These are phyloP conservation scores for Kryptolebias marmoratus DNA, from an alignment of 2,113 vertebrate species.

Conservation along the genomic window DNA sequence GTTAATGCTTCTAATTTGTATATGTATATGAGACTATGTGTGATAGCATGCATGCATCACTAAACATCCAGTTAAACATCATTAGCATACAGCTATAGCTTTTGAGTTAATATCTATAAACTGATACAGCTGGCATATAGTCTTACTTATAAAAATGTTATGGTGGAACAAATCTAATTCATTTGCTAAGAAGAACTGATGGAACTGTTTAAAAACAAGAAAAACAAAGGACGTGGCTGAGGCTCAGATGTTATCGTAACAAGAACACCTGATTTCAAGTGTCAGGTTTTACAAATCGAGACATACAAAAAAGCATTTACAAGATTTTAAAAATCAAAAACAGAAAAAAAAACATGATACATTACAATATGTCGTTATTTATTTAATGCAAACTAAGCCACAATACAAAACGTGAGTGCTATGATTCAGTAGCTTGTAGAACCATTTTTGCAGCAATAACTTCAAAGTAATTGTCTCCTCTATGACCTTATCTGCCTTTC, in stretches of 20 bases:
- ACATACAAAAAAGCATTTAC: not conserved
- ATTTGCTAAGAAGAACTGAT: slow-evolving; percentile 25
- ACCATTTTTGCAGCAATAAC: not conserved
- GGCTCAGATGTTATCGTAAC: not conserved
- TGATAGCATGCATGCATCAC: slow-evolving; percentile 32
- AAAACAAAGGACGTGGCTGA: slow-evolving; percentile 10
- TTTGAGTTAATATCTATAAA: slow-evolving; percentile 37
- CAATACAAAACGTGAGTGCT: too few relatives aligned
- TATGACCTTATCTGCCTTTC: slow-evolving; percentile 3
- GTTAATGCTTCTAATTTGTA: slow-evolving; percentile 73
- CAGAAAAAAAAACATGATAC: not conserved
- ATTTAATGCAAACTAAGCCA: not conserved
- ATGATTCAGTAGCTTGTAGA: not conserved
- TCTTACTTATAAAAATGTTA: slow-evolving; percentile 20
- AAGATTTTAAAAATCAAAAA: not conserved
- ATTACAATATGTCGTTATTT: not conserved
- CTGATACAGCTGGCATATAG: slow-evolving; percentile 21
- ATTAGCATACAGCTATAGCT: slow-evolving; percentile 39
- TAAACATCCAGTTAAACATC: slow-evolving; percentile 44
- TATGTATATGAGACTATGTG: slow-evolving; percentile 34
- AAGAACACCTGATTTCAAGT: too few relatives aligned
- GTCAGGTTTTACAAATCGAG: not conserved
- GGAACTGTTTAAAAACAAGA: slow-evolving; percentile 4
- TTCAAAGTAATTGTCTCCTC: not conserved
- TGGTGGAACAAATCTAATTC: slow-evolving; percentile 27